Evolutionary conservation across 1,140 invertebrate species (phyloP), one percentile per base, ranked within the genome.

Genomic region (Aphelinus atriplicis): DNA sequence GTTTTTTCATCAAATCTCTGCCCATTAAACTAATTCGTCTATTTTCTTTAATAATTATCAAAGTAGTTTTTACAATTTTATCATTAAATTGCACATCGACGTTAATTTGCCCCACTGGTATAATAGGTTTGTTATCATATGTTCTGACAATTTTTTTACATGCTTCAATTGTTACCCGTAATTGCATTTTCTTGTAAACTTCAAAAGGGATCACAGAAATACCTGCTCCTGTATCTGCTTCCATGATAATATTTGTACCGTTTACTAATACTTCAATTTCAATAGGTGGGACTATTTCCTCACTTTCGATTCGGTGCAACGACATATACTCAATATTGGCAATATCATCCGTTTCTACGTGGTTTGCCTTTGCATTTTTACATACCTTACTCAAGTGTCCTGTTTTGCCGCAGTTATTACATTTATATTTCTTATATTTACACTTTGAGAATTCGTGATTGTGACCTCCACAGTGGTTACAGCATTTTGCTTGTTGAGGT

Each of bases 341-440:
- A 70, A 43, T 58, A 70, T 57, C 45, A 70, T 26, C 3, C 57
- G 45, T 3, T 45, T 58, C 10, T 10, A 2, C 10, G 2, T 26
- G 4, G 10, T 26, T 26, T 26, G 26, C 9, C 9, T 53, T 9
- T 6, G 51, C 51, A 53, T 63, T 62, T 61, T 62, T 62, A 71
- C 60, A 71, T 3, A 62, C 7, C 45, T 62, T 53, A 2, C 2
- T 46, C 2, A 63, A 61, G 42, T 71, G 58, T 3, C 58, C 70
- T 9, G 51, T n/a, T 9, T 55, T 71, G 1, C 26, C 7, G 4
- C 70, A 62, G 7, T 9, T 10, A 3, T 47, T 70, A 50, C 58
- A 71, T 71, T 51, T 63, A 61, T 62, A 71, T 50, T 53, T 2
- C n/a, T 69, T 75, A 64, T 71, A 70, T 70, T 71, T 75, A 51